Evolutionary conservation across 2,113 vertebrate genomes (phyloP).

Genomic region (Antigone vipio): DNA sequence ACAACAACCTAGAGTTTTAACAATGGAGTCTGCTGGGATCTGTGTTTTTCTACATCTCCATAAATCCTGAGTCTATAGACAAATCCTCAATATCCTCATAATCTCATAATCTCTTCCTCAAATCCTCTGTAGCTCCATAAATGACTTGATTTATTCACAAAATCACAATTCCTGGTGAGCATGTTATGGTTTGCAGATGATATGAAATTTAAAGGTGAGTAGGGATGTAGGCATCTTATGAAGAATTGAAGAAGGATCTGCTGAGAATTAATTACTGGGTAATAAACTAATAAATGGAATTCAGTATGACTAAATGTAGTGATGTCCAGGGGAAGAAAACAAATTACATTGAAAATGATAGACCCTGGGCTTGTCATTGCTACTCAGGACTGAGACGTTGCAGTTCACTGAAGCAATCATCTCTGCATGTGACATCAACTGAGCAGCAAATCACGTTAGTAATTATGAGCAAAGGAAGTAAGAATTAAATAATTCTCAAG

Average conservation of each 20-base stretch:
- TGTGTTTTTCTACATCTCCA: background rate
- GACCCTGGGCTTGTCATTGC: too few relatives aligned
- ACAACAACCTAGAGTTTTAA: background rate
- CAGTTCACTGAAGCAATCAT: background rate
- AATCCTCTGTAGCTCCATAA: background rate
- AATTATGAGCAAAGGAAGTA: background rate
- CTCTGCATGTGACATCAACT: background rate
- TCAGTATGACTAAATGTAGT: background rate
- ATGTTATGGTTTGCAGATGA: background rate
- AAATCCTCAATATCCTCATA: background rate
- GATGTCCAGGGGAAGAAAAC: background rate
- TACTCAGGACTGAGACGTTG: background rate
- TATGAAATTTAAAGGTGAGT: background rate
- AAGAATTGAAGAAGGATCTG: background rate
- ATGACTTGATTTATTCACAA: background rate
- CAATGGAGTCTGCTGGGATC: background rate
- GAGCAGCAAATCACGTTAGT: background rate
- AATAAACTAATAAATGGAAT: background rate
- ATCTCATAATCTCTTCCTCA: background rate
- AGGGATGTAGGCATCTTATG: background rate
- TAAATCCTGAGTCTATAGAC: background rate
- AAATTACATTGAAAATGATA: background rate
- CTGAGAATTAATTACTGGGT: background rate
- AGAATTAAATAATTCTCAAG: too few relatives aligned
- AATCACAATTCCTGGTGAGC: background rate